Conservation (phyloP, 2,888 invertebrate genomes). For the Uropetala carovei region DNA sequence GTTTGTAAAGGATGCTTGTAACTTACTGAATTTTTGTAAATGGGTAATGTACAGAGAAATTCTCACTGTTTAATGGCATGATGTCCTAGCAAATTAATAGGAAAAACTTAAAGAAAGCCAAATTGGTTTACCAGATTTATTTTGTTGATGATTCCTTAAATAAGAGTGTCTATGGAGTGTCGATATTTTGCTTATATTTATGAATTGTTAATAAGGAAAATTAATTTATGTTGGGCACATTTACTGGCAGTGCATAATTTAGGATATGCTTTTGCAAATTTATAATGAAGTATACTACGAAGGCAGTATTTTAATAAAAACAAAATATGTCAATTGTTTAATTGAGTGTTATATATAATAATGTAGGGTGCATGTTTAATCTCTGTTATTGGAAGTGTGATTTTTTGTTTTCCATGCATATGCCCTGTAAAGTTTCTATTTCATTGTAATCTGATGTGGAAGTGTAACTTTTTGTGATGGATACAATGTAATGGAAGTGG, state of each 20-base stretch:
- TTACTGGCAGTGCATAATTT: conserved; percentile 16
- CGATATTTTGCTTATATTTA: background rate
- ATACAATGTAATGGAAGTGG: too few species aligned
- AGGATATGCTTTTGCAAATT: background rate
- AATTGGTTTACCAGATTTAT: too few species aligned
- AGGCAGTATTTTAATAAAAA: conserved; percentile 1
- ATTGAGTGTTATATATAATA: conserved; percentile 56
- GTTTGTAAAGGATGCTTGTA: too few species aligned
- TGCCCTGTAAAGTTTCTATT: too few species aligned
- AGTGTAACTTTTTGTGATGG: too few species aligned
- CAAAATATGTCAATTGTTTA: conserved; percentile 42
- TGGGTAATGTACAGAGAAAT: too few species aligned
- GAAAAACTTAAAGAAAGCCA: too few species aligned
- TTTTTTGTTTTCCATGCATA: too few species aligned
- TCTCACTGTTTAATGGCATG: too few species aligned
- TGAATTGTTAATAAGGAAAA: conserved; percentile 29
- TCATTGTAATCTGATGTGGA: too few species aligned
- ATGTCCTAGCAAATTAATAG: too few species aligned
- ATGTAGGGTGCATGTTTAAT: conserved; percentile 48
- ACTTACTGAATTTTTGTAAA: too few species aligned
- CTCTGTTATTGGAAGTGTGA: conserved; percentile 15
- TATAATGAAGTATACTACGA: conserved; percentile 17
- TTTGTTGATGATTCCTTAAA: background rate
- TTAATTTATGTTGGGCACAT: conserved; percentile 35
- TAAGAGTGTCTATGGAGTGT: background rate